Base-by-base conservation (phyloP, 2,797 vertebrate species). In the Onychomys torridus region DNA sequence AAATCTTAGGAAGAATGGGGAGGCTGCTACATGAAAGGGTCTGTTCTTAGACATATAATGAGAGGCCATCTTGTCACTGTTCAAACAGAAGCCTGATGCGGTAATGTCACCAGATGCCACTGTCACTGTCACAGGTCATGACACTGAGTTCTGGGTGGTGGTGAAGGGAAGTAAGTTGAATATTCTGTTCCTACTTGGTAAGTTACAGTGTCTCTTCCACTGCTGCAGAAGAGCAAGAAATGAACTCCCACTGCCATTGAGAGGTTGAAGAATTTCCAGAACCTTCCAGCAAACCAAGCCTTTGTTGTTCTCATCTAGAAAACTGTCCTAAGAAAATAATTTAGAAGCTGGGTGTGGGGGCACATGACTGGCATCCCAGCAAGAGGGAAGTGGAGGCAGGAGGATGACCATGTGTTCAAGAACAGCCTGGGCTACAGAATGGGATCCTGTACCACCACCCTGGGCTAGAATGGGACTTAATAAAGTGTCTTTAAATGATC, bases 201-300 rank as follows among this genome's bases (percentile, higher is more conserved):
- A 49, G 2, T 46, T 0, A 19, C 6, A 67, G 57, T 55, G 13
- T 92, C 59, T 16, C 52, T 37, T 7, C 57, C 59, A 2, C 82
- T 14, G 7, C 0, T 0, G 21, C 3, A 0, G 37, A 5, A 21
- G 6, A 43, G 17, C 0, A 4, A 16, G 65, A 29, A 34, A 5
- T 0, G 3, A 55, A 19, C 46, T 13, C 23, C 43, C 40, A 0
- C 23, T 4, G 23, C 79, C 1, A 12, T 16, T 0, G 3, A 9
- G 7, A 73, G 6, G 10, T 12, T 46, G 0, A 23, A 8, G 0
- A 23, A 8, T 32, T 11, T 23, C 89, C 21, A 5, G 40, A 27
- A 4, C 65, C 29, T 86, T 82, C 73, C 87, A 55, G 65, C 73
- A 75, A 46, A 23, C 34, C 3, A 37, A 4, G 1, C 1, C 87